Evolutionary conservation across 2,888 invertebrate genomes (phyloP).

Genomic region (Pilophorus perplexus): DNA sequence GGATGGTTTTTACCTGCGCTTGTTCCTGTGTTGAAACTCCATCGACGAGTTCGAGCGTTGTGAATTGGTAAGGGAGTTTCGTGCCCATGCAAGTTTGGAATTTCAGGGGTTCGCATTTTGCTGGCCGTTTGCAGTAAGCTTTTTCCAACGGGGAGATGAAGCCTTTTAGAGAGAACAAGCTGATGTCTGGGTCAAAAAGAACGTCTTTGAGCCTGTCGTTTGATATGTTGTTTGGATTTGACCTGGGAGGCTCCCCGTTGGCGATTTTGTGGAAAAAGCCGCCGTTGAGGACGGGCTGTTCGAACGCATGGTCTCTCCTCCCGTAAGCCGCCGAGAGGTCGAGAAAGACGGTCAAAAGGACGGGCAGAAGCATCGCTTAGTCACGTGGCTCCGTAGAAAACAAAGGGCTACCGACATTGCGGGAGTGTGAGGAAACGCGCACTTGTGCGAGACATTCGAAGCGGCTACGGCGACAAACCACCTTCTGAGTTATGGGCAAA

Average conservation of each 20-base stretch:
- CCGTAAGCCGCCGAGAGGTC: neutral
- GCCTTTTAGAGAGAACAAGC: neutral
- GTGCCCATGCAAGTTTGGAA: constrained; percentile 69
- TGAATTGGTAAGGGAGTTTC: constrained; percentile 71
- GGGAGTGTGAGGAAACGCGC: no score
- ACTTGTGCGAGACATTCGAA: neutral
- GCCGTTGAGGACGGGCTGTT: constrained; percentile 29
- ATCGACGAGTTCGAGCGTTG: constrained; percentile 71
- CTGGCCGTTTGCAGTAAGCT: constrained; percentile 62
- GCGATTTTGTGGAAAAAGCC: constrained; percentile 37
- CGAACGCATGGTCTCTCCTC: constrained; percentile 31
- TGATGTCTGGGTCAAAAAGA: neutral
- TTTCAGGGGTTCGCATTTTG: constrained; percentile 66
- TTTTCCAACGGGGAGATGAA: neutral
- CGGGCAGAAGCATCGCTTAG: no score
- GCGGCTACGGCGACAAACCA: neutral
- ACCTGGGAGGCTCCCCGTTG: constrained; percentile 22
- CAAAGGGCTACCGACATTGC: neutral
- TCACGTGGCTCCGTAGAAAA: no score
- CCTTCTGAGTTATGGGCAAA: neutral
- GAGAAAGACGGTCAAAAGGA: neutral
- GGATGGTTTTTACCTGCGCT: constrained; percentile 56
- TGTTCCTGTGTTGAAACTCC: constrained; percentile 67
- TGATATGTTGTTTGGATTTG: constrained; percentile 8
- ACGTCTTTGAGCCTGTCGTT: constrained; percentile 6